Base-by-base conservation (phyloP, 2,888 invertebrate genomes). In the Xestia rhomboidea region DNA sequence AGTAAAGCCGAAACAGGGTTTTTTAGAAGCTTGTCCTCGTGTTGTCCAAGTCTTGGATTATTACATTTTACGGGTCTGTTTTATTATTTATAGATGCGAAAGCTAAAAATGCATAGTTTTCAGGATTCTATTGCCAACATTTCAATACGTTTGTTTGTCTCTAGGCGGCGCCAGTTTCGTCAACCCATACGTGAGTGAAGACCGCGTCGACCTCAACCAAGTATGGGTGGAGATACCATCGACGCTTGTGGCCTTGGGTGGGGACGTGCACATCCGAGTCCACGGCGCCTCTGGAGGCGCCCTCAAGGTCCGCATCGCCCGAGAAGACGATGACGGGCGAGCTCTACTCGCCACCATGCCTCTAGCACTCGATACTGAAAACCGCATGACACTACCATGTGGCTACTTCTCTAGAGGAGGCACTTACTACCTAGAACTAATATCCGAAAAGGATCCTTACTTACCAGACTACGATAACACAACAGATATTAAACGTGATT, bases 331-430 rank as follows among this genome's bases (percentile, higher is more conserved):
- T 93, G 96, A 95, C 83, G 95, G 95, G 46, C 91, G 95, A 57
- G 87, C 93, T 1, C 92, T 94, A 2, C 92, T 96, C 0, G 96
- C 96, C 66, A 95, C 95, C 77, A 95, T 96, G 94, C 97, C 97
- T 18, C 88, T 97, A 72, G 95, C 97, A 1, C 91, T 97, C 10
- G 97, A 97, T 89, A 92, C 97, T 46, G 95, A 96, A 71, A 94
- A 96, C 89, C 94, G 95, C 71, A 94, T 97, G 91, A 97, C 97
- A 0, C 93, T 98, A 84, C 98, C 98, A 4, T 98, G 98, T 90
- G 98, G 98, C 4, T 97, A 98, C 91, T 98, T 98, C 92, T 97
- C 98, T 49, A 97, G 97, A 89, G 98, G 98, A 18, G 98, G 98
- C 70, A 97, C 93, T n/a, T 96, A 96, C 89, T 96, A 96, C 78